phyloP scores from a whole-genome alignment of 2,797 vertebrate genomes.

The Rousettus madagascariensis region DNA sequence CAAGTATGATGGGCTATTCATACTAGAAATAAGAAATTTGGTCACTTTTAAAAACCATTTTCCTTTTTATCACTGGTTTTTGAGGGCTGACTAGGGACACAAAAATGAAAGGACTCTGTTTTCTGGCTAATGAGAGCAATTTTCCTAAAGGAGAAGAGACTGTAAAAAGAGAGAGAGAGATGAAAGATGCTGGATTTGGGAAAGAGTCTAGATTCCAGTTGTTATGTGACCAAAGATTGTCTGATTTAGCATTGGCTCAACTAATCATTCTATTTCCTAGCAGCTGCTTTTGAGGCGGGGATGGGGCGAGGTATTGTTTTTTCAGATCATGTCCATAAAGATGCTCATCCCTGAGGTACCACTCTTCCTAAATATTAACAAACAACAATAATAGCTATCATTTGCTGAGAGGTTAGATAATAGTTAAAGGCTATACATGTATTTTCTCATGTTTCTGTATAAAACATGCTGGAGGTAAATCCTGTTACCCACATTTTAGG shows the following conservation, averaged over 20 bases:
- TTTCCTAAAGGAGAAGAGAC: background rate
- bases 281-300: background rate
- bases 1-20: background rate
- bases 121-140: background rate
- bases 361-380: background rate
- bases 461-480: background rate
- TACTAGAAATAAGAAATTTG: background rate
- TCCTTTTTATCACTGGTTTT: background rate
- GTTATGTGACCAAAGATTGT: background rate
- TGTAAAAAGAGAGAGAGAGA: background rate
- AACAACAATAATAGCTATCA: background rate
- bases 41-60: background rate
- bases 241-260: background rate
- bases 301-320: no score
- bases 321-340: background rate
- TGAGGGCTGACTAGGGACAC: background rate
- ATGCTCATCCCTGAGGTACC: background rate
- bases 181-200: background rate
- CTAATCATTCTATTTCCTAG: background rate
- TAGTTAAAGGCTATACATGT: background rate
- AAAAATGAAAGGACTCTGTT: background rate
- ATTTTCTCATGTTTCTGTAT: background rate
- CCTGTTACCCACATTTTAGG: background rate
- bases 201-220: background rate
- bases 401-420: background rate